phyloP scores from a whole-genome alignment of 2,797 vertebrate species.

The Staurois parvus region DNA sequence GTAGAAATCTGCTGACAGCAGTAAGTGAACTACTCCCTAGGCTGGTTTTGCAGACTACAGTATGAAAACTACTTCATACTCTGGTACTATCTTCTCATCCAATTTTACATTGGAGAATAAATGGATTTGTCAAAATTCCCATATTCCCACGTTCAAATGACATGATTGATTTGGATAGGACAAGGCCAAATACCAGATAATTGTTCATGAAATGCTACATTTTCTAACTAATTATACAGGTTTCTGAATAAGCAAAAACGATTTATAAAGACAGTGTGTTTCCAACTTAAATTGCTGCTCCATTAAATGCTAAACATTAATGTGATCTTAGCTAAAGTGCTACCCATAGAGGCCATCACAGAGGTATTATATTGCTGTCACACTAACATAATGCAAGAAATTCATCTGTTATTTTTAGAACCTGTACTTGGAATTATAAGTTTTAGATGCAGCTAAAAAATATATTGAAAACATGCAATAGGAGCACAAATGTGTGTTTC shows the following conservation, averaged over 20 bases:
- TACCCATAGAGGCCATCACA: neutral
- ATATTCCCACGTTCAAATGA: neutral
- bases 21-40: too few species aligned
- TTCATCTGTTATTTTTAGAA: neutral
- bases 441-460: neutral
- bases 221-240: conserved; percentile 13
- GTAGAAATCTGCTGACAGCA: too few species aligned
- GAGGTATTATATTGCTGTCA: too few species aligned
- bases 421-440: neutral
- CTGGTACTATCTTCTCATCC: neutral
- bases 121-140: neutral
- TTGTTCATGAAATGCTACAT: conserved; percentile 1
- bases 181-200: neutral
- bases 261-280: neutral
- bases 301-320: conserved; percentile 10
- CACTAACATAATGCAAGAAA: neutral
- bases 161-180: conserved; percentile 6
- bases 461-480: neutral
- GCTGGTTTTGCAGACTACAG: neutral
- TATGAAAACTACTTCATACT: neutral
- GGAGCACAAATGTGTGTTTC: too few species aligned
- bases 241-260: neutral
- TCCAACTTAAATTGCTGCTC: conserved; percentile 4
- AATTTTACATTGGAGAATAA: neutral
- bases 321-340: neutral